These are phyloP conservation scores for Amiota mariae DNA, from an alignment of 2,888 invertebrate genomes.

Conservation along the genomic window DNA sequence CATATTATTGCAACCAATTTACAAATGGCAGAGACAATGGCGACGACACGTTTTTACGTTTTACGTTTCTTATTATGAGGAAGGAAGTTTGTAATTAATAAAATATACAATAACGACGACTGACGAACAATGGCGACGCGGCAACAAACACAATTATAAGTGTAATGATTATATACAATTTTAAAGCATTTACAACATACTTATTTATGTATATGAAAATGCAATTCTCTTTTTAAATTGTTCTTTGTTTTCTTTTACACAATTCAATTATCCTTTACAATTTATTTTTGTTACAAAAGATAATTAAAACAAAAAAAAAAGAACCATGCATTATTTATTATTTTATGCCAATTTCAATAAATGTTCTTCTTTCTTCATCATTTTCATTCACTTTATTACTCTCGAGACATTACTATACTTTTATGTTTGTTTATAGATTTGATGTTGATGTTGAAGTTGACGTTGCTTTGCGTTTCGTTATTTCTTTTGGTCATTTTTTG, in stretches of 20 bases:
- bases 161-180: background rate
- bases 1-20: constrained; percentile 55
- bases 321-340: background rate
- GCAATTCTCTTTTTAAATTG: no score
- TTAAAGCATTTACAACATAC: no score
- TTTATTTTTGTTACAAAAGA: no score
- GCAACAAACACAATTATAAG: constrained; percentile 17
- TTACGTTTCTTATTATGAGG: no score
- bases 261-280: no score
- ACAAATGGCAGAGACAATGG: constrained; percentile 26
- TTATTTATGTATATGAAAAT: no score
- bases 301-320: background rate
- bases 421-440: background rate
- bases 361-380: no score
- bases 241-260: no score
- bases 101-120: constrained; percentile 30
- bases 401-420: no score
- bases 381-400: no score
- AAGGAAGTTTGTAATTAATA: background rate
- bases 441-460: no score
- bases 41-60: background rate
- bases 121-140: constrained; percentile 37
- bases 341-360: no score
- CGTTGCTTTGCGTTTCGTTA: constrained; percentile 1
- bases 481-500: background rate